Percentiles rank a stretch among this genome's conserved stretches.
These are phyloP conservation scores for Pocillopora meandrina DNA, from an alignment of 92 coral and sea anemone species.

Conservation along the genomic window DNA sequence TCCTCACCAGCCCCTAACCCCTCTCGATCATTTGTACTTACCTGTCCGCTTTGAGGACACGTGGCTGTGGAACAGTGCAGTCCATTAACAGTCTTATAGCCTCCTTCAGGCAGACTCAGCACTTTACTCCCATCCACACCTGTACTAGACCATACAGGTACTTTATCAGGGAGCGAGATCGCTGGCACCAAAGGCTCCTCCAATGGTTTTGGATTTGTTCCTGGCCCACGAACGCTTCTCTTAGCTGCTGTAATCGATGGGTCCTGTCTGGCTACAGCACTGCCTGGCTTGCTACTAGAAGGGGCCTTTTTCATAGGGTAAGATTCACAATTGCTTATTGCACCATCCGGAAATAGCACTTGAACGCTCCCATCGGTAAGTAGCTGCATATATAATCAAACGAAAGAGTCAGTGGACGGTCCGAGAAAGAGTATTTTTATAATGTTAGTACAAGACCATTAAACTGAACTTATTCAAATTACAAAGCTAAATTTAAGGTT, in stretches of 20 bases:
- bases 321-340: conserved; percentile 77
- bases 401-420: not conserved
- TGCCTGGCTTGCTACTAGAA: conserved; percentile 61
- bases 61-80: conserved; percentile 84
- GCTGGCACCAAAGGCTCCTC: conserved; percentile 81
- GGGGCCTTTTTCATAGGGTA: conserved; percentile 58
- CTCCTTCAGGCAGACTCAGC: conserved; percentile 74
- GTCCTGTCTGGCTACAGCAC: conserved; percentile 60
- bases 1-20: not conserved
- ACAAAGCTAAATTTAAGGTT: no score
- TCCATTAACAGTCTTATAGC: conserved; percentile 57
- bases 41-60: conserved; percentile 89
- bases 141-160: conserved; percentile 86
- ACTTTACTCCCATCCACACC: conserved; percentile 79
- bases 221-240: conserved; percentile 59
- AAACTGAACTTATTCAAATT: not conserved
- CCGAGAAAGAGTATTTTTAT: not conserved
- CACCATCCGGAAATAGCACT: conserved; percentile 92
- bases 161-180: conserved; percentile 64
- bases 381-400: conserved; percentile 42
- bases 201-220: conserved; percentile 60
- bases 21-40: conserved; percentile 21
- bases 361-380: conserved; percentile 78
- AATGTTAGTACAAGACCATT: no score
- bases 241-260: conserved; percentile 37